phyloP scores from a whole-genome alignment of 2,888 invertebrate genomes.

The Rhamphomyia laevipes region DNA sequence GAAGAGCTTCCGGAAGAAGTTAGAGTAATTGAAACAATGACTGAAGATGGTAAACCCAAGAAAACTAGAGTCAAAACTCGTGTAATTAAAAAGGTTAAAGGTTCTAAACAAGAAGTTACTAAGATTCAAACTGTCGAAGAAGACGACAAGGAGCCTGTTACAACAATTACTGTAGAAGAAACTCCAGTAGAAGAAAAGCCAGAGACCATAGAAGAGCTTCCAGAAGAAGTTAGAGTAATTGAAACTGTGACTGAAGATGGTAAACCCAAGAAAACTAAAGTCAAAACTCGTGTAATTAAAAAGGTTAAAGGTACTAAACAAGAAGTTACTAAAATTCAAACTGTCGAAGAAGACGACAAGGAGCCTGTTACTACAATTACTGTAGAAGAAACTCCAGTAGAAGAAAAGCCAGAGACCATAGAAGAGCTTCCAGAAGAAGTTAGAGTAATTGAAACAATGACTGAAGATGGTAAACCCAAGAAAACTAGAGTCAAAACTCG shows the following conservation, averaged over 20 bases:
- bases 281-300: slow-evolving; percentile 28
- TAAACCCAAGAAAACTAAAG: slow-evolving; percentile 24
- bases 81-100: slow-evolving; percentile 15
- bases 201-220: slow-evolving; percentile 25
- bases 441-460: slow-evolving; percentile 14
- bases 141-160: slow-evolving; percentile 35
- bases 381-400: slow-evolving; percentile 17
- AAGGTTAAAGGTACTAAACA: slow-evolving; percentile 30
- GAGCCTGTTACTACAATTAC: slow-evolving; percentile 25
- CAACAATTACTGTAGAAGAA: slow-evolving; percentile 22
- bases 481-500: slow-evolving; percentile 29
- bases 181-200: slow-evolving; percentile 19
- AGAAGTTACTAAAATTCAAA: slow-evolving; percentile 29
- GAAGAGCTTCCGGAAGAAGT: slow-evolving; percentile 31
- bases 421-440: slow-evolving; percentile 27
- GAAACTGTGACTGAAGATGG: slow-evolving; percentile 35
- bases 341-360: slow-evolving; percentile 28
- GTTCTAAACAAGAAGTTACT: slow-evolving; percentile 33
- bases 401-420: slow-evolving; percentile 23
- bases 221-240: slow-evolving; percentile 30
- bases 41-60: slow-evolving; percentile 25
- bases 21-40: slow-evolving; percentile 15
- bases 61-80: slow-evolving; percentile 25
- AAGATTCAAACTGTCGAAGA: slow-evolving; percentile 34
- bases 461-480: slow-evolving; percentile 25